phyloP scores from a whole-genome alignment of 2,888 invertebrate genomes.

The Scaptomyza cyrtandrae region DNA sequence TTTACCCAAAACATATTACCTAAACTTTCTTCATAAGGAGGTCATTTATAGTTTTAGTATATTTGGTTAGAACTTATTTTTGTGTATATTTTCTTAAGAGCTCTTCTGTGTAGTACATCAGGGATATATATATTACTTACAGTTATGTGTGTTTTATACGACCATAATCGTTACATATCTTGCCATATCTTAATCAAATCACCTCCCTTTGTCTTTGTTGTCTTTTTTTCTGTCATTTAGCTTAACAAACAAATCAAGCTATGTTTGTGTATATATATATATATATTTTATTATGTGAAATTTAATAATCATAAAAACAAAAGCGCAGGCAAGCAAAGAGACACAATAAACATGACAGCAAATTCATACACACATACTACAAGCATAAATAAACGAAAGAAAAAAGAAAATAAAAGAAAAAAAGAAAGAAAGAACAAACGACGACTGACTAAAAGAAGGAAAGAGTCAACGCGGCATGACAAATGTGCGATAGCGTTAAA shows the following conservation, averaged over 20 bases:
- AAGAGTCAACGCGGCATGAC: slow-evolving; percentile 75
- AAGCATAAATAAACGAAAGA: slow-evolving; percentile 7
- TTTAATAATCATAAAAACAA: slow-evolving; percentile 76
- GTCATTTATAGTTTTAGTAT: background rate
- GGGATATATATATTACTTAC: background rate
- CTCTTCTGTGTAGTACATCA: background rate
- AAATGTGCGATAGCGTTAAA: slow-evolving; percentile 79
- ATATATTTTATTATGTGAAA: slow-evolving; percentile 65
- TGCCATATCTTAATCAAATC: slow-evolving; percentile 61
- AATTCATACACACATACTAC: background rate
- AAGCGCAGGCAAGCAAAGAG: slow-evolving; percentile 53
- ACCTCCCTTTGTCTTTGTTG: slow-evolving; percentile 27
- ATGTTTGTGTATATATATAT: slow-evolving; percentile 10
- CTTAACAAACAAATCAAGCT: slow-evolving; percentile 6
- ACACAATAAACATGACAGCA: slow-evolving; percentile 24
- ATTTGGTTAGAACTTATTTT: background rate
- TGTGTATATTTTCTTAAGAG: background rate
- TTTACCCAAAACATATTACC: slow-evolving; percentile 3
- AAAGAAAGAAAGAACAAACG: background rate
- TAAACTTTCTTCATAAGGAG: background rate
- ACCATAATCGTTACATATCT: slow-evolving; percentile 33
- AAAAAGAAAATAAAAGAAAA: too few relatives aligned
- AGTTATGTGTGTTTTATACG: background rate
- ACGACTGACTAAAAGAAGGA: slow-evolving; percentile 28
- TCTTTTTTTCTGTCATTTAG: slow-evolving; percentile 7